Evolutionary conservation across 2,113 vertebrate genomes (phyloP), one percentile per base, ranked within the genome.

Genomic region (Tachysurus vachellii): DNA sequence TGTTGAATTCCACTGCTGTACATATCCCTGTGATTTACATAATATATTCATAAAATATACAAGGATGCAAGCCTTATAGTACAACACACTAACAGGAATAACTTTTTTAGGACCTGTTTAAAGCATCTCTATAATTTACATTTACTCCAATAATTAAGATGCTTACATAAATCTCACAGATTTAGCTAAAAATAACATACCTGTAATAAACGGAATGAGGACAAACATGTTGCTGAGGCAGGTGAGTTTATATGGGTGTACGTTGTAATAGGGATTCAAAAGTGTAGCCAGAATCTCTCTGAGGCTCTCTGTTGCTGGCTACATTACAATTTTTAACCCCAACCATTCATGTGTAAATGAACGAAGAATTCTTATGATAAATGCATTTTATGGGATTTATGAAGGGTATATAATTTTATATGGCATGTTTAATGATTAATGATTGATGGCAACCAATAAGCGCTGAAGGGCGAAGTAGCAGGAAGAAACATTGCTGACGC

Each of bases 1-100:
- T 82, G 84, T 92, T 93, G 82, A 93, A 93, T 31, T 84, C 89
- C 16, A 54, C 54, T 8, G 56, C 79, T 70, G 80, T 80, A 47
- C 42, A 88, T 64, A 90, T 50, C 11, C 85, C 92, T 93, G 73
- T 23, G 26, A 88, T 70, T 70, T 36, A 17, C 12, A 73, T 42
- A 42, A 42, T 31, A 59, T 42, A 89, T 54, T 64, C 13, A 73
- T 16, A 86, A 76, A 23, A 64, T 12, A 82, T 70, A 57, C 1
- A 73, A 23, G 1, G 1, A 62, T 23, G 7, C 13, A 79, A n/a
- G 68, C 19, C 0, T 68, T 4, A 28, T 3, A 8, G 47, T 59
- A 71, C n/a, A 61, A 7, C 62, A 77, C 12, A 53, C n/a, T 56
- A 31, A 31, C 53, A 57, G 13, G 26, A 23, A 50, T 4, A 53